Evolutionary conservation across 1,140 invertebrate species (phyloP), one percentile per base, ranked within the genome.

Genomic region (Globodera ellingtonae): DNA sequence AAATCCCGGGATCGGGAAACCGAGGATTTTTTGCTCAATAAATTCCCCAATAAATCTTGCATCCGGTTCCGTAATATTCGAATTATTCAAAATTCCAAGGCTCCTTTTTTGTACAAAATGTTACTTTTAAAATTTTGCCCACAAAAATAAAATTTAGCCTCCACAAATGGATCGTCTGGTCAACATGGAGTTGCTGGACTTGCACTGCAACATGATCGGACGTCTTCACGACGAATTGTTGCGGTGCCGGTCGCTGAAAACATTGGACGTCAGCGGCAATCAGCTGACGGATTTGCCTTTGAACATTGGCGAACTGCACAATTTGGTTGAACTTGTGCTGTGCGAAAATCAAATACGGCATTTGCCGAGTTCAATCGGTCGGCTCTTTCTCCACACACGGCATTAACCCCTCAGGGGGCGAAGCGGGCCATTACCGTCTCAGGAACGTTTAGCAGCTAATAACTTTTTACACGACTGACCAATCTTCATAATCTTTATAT

Each of bases 291-390:
- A 78, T 48, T 91, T 99, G 75, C 97, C 97, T 6, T 94, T 98
- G 85, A 95, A 98, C 90, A 94, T 99, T 67, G 93, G 94, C 21
- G 95, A 96, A 47, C 91, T 99, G 69, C 91, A 92, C 80, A 94
- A 92, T 79, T 91, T 99, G n/a, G 97, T 96, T 1, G 97, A 99
- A 91, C 92, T 99, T 71, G 94, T 95, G 91, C 92, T 99, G 71
- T 98, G 96, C 13, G 95, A 98, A 90, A 99, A 99, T 91, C 93
- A 94, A 87, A 92, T 99, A 44, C 95, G 97, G 91, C 93, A 93
- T 52, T 91, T 99, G 83, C 98, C 98, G 3, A 94, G 97, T 88
- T 95, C 95, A 81, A 93, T 97, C 79, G 91, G 91, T 90, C 83
- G 82, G 85, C 81, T 35, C 1, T 35, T 35, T 35, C 35, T 35